Base-by-base conservation (phyloP, 2,113 vertebrate species). In the Mesitornis unicolor region DNA sequence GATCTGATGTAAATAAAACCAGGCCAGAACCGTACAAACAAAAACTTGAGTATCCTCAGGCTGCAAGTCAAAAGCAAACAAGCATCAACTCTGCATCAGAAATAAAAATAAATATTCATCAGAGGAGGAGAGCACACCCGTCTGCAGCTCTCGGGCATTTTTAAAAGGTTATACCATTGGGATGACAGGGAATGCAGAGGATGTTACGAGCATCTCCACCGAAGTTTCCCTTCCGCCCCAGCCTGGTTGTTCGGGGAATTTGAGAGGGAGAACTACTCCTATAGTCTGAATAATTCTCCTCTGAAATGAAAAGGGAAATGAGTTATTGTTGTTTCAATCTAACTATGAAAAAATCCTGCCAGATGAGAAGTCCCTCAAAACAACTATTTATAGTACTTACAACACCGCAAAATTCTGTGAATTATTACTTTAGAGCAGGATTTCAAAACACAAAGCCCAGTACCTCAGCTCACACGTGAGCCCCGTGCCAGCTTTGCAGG, bases 241-340 rank as follows among this genome's bases (percentile, higher is more conserved):
- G 33, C 29, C 48, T 11, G 33, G 47, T 4, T 51, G 29, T 10
- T 9, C 26, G 79, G 96, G 94, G 87, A 94, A 38, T 65, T 91
- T 79, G 22, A n/a, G 53, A 93, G 87, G 75, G 61, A 83, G 88
- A 96, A 83, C 67, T 53, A 45, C 71, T 94, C 94, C 94, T 90
- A 85, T 85, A 54, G 78, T 11, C 78, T 56, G 82, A 65, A 64
- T 47, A 77, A 84, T 26, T 56, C 47, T 71, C 75, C 85, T 43
- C 78, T 2, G 48, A 83, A 94, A 65, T 25, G 22, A 93, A 94
- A 95, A 91, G 90, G 85, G 95, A 95, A 96, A 93, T 6, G n/a
- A 40, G 33, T 40, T 92, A 15, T 56, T 94, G 51, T 76, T 54
- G 60, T 89, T 91, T 94, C 77, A 68, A 17, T 87, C n/a, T 68